These are phyloP conservation scores for Phaethon lepturus DNA, from an alignment of 2,113 vertebrate genomes.

Conservation along the genomic window DNA sequence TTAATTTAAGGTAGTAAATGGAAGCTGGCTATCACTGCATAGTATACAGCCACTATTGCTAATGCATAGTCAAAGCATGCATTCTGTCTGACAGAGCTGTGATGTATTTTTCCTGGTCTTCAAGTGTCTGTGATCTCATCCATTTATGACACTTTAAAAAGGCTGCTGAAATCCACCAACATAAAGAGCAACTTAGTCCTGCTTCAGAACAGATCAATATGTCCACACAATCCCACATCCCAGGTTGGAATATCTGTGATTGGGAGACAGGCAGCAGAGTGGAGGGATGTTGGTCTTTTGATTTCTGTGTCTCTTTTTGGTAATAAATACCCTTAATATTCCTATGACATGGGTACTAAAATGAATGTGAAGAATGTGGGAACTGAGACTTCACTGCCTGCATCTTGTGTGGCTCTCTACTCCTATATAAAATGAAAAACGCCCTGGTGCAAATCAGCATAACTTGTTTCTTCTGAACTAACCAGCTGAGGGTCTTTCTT, in stretches of 20 bases:
- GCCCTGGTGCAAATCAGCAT: neutral
- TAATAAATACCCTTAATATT: neutral
- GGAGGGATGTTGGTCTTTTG: neutral
- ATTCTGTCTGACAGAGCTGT: neutral
- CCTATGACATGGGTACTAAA: neutral
- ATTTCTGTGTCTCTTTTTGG: neutral
- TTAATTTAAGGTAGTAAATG: conserved; percentile 63
- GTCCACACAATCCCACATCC: neutral
- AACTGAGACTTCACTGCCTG: neutral
- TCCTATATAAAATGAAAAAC: neutral
- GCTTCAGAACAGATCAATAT: neutral
- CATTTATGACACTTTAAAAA: neutral
- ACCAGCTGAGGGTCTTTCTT: neutral
- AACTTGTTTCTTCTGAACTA: neutral
- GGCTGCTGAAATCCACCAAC: neutral
- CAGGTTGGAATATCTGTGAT: neutral
- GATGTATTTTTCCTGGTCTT: neutral
- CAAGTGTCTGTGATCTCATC: conserved; percentile 6
- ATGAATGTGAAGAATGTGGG: accelerated
- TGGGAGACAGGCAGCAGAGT: neutral
- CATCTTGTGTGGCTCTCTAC: neutral
- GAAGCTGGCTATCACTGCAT: conserved; percentile 36
- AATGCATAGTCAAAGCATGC: conserved; percentile 11
- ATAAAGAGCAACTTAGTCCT: neutral
- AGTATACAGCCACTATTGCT: neutral